phyloP scores from a whole-genome alignment of 2,113 vertebrate genomes.

The Chionodraco myersi region DNA sequence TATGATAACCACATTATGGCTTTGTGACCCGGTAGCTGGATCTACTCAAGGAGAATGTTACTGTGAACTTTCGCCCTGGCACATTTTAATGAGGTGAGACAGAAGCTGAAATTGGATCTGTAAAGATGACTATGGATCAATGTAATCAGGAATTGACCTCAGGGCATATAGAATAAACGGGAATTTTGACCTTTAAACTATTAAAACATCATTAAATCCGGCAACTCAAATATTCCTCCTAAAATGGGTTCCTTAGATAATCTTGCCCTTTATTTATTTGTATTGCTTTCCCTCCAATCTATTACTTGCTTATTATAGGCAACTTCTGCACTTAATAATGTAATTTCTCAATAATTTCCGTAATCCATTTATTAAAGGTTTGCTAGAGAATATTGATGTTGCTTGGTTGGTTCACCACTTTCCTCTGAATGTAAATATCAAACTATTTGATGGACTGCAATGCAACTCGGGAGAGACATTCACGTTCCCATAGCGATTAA shows the following conservation, averaged over 20 bases:
- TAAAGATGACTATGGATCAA: background rate
- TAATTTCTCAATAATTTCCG: background rate
- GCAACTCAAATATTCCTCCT: background rate
- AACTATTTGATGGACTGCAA: background rate
- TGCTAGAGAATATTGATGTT: background rate
- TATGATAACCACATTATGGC: background rate
- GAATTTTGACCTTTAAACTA: background rate
- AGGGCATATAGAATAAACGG: background rate
- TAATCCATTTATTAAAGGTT: background rate
- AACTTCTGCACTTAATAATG: background rate
- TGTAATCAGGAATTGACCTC: background rate
- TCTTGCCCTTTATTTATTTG: background rate
- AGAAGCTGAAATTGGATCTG: background rate
- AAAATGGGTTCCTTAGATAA: background rate
- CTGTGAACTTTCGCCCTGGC: conserved; percentile 27
- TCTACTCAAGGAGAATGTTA: background rate
- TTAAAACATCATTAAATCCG: background rate
- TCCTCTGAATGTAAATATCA: background rate
- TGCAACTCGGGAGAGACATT: background rate
- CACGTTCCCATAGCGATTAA: background rate
- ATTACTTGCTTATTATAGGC: background rate
- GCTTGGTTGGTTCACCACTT: background rate
- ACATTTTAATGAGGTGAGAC: background rate
- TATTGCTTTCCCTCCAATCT: background rate
- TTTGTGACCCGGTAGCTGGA: background rate